Evolutionary conservation across 2,113 vertebrate genomes (phyloP), one percentile per base, ranked within the genome.

Genomic region (Vidua macroura): DNA sequence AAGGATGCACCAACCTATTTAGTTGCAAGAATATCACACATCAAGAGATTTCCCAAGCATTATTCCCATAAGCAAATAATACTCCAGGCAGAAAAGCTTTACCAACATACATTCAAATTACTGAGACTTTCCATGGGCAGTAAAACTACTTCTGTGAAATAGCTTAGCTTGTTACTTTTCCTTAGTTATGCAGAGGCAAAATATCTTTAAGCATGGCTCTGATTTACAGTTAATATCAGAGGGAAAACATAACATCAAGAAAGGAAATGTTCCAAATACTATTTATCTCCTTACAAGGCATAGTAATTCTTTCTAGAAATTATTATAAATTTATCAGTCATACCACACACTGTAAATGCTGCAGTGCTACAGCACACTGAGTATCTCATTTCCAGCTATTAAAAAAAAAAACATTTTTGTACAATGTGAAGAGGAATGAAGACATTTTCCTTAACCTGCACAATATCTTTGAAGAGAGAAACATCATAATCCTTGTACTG

Each of bases 51-150:
- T 94, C 56, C 66, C 39, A 83, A 64, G 44, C 25, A 60, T 81
- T 94, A 72, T 76, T 92, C 30, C 90, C 56, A 75, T 15, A 3
- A 88, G 64, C 35, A 83, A 89, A 64, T 56, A 84, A 83, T 59
- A 75, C 27, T 78, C 41, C 1, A 4, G 59, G 69, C 76, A 92
- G 88, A 93, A 90, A 70, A 92, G 51, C 31, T 83, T 77, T 73
- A 83, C 44, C 70, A 77, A 86, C 35, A 77, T 70, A 74, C 25
- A 93, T 83, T 86, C 51, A 88, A 83, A 85, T 89, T 80, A 90
- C 75, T 48, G 62, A 92, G 49, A 66, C 48, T 74, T 83, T 52
- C 70, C 55, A 67, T 2, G 21, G 64, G 59, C 56, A 81, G 68
- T 77, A 88, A 93, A 90, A 52, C 22, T 59, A 62, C 58, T 73